Percentiles rank a stretch among this genome's conserved stretches.
These are phyloP conservation scores for Bombus polaris DNA, from an alignment of 1,140 invertebrate species.

Conservation along the genomic window DNA sequence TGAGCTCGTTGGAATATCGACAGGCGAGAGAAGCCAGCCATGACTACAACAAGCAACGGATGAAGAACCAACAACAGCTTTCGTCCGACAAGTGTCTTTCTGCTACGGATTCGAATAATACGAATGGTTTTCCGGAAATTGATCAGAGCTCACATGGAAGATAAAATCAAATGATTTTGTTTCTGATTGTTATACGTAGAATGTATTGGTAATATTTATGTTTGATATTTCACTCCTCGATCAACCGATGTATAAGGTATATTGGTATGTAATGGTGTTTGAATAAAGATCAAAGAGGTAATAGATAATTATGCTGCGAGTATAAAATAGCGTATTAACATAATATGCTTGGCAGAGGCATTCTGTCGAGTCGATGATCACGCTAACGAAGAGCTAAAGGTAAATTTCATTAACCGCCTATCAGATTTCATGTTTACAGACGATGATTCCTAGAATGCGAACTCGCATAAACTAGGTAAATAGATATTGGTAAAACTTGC, in stretches of 20 bases:
- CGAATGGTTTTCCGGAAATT: not conserved
- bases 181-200: not conserved
- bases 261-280: too few species aligned
- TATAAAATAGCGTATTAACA: not conserved
- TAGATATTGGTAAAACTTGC: too few species aligned
- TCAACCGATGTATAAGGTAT: not conserved
- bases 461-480: too few species aligned
- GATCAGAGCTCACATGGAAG: not conserved
- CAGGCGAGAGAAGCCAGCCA: slow-evolving; percentile 51
- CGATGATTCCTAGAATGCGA: not conserved
- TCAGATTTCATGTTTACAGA: not conserved
- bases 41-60: slow-evolving; percentile 36
- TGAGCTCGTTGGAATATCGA: slow-evolving; percentile 62
- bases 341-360: not conserved
- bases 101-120: not conserved
- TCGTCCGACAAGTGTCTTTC: not conserved
- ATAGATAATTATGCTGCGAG: not conserved
- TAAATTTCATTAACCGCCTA: slow-evolving; percentile 11
- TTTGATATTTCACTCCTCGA: not conserved
- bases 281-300: not conserved
- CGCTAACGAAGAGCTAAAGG: not conserved
- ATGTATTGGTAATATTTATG: not conserved
- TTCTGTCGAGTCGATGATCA: not conserved
- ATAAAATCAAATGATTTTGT: not conserved
- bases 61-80: slow-evolving; percentile 45